phyloP scores from a whole-genome alignment of 2,113 vertebrate genomes.

The Oncorhynchus gorbuscha region DNA sequence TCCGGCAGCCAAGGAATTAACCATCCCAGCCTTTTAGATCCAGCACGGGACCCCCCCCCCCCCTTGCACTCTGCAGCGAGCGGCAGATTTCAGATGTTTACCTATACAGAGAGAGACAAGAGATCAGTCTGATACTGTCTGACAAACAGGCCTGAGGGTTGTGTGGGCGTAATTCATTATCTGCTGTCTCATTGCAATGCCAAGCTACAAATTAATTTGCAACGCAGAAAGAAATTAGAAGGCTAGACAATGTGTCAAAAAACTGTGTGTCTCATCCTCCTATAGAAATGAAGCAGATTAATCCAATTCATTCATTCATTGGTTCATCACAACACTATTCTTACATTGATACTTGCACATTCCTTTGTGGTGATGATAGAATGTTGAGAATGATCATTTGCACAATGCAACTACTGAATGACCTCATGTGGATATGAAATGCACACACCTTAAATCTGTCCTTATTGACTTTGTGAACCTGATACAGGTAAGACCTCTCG shows the following conservation, averaged over 20 bases:
- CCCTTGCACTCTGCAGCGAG: background rate
- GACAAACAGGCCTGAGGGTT: background rate
- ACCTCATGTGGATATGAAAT: too few species aligned
- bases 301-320: too few species aligned
- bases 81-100: background rate
- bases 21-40: constrained; percentile 5
- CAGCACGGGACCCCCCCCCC: background rate
- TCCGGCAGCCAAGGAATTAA: constrained; percentile 6
- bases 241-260: background rate
- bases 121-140: background rate
- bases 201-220: background rate
- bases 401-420: too few species aligned
- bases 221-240: background rate
- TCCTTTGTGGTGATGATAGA: too few species aligned
- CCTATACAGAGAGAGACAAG: background rate
- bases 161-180: background rate
- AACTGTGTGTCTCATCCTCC: background rate
- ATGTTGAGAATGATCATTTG: too few species aligned
- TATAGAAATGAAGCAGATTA: background rate
- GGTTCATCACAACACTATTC: too few species aligned
- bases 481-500: too few species aligned
- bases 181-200: too few species aligned
- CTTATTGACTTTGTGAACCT: too few species aligned
- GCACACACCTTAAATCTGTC: too few species aligned
- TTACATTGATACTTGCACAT: too few species aligned